Evolutionary conservation across 1,140 invertebrate genomes (phyloP), one percentile per base, ranked within the genome.

Genomic region (Drosophila sechellia): DNA sequence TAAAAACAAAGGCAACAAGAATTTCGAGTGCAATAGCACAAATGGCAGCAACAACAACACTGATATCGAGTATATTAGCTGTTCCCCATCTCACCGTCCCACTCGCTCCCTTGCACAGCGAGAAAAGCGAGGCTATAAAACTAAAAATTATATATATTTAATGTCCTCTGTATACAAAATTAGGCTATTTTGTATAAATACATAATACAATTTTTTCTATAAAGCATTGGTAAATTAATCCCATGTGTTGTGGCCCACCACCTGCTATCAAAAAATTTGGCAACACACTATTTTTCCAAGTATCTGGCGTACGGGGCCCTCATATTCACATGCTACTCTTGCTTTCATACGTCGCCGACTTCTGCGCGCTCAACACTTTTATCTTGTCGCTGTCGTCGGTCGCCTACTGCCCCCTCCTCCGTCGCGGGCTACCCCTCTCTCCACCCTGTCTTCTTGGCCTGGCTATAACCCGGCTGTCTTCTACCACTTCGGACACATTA

Each of bases 1-100:
- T 86, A 86, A 86, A 86, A 86, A 86, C 83, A 86, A 86, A 86
- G 81, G 79, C 68, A 86, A 81, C 79, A 87, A 80, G 86, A 87
- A 87, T 87, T 86, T 86, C 79, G 81, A 87, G 79, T 87, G 81
- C 79, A 84, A 80, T 80, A 85, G 81, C 81, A 85, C 42, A 71
- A 76, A 59, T 53, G 74, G 15, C 60, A 81, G 46, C 73, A 64
- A 50, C 58, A 75, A 68, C 72, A 66, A n/a, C 69, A 61, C 31
- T 27, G 57, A 71, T 76, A 76, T 55, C 75, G 83, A 76, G 79
- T 83, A 79, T 87, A 86, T 86, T 86, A 86, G 75, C 81, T 78
- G 15, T 34, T 20, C 42, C 31, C 20, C 45, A 35, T 54, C 59
- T 40, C 12, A 45, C 50, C 27, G 22, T 61, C 43, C 31, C 43